A percentile compares a stretch with the other conserved stretches of the same genome.
Conservation (phyloP, 1,140 invertebrate species). For the Drosophila santomea region DNA sequence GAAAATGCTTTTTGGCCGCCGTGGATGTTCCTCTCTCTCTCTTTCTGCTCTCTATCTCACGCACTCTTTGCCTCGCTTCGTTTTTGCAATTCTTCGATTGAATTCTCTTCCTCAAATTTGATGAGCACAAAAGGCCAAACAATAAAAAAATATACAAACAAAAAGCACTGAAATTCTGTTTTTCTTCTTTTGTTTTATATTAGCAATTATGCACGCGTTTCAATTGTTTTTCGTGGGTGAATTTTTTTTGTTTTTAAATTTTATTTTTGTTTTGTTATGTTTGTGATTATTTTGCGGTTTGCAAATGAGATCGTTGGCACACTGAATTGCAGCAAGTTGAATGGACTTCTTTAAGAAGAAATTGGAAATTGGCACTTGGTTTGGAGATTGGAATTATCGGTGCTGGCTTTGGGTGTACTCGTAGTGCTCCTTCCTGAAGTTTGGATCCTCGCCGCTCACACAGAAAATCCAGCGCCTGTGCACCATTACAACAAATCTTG, state of each 20-base stretch:
- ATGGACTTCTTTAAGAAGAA: conserved; percentile 44
- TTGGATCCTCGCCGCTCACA: conserved; percentile 56
- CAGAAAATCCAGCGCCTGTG: conserved; percentile 44
- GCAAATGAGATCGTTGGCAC: conserved; percentile 43
- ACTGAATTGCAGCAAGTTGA: conserved; percentile 60
- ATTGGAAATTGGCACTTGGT: background rate
- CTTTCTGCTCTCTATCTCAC: conserved; percentile 9
- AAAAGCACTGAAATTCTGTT: conserved; percentile 25
- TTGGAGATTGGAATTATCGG: conserved; percentile 14
- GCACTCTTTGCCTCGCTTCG: conserved; percentile 10
- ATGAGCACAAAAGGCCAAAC: conserved; percentile 32
- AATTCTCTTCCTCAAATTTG: conserved; percentile 26
- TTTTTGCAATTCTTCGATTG: conserved; percentile 20
- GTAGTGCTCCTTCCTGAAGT: conserved; percentile 56
- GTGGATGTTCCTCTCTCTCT: conserved; percentile 12
- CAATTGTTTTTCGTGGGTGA: conserved; percentile 26
- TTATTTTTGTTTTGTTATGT: conserved; percentile 22
- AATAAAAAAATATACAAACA: conserved; percentile 44
- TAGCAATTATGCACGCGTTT: conserved; percentile 42
- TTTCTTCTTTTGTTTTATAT: conserved; percentile 6
- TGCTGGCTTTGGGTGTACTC: conserved; percentile 74
- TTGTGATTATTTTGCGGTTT: conserved; percentile 31
- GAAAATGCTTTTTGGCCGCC: conserved; percentile 31
- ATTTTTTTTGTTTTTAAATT: conserved; percentile 8
- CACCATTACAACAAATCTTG: conserved; percentile 64